A percentile compares a stretch with the other conserved stretches of the same genome.
These are phyloP conservation scores for Periophthalmodon schlosseri DNA, from an alignment of 2,113 vertebrate species.

Conservation along the genomic window DNA sequence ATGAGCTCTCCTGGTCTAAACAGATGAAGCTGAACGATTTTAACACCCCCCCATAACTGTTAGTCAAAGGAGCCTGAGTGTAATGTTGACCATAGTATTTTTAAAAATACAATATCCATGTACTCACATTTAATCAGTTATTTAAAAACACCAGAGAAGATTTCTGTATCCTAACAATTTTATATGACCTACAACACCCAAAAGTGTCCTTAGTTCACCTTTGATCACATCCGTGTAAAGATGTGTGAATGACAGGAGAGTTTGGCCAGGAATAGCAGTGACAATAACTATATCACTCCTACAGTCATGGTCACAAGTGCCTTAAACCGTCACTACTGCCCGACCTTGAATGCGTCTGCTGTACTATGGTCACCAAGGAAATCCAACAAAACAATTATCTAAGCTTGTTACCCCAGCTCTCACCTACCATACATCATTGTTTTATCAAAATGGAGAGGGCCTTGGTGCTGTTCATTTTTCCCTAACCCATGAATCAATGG, in stretches of 20 bases:
- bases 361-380: conserved; percentile 11
- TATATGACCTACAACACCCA: background rate
- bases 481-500: conserved; percentile 50
- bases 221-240: background rate
- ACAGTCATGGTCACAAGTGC: conserved; percentile 24
- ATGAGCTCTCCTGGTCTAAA: too few relatives aligned
- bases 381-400: conserved; percentile 51
- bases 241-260: background rate
- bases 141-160: background rate
- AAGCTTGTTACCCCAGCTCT: conserved; percentile 28
- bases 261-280: conserved; percentile 26
- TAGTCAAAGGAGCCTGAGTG: too few relatives aligned
- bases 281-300: conserved; percentile 35
- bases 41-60: too few relatives aligned
- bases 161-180: background rate
- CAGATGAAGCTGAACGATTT: too few relatives aligned
- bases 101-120: background rate
- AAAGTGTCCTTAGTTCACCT: background rate
- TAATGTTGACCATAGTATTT: too few relatives aligned
- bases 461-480: conserved; percentile 7
- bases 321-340: conserved; percentile 51
- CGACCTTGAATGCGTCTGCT: conserved; percentile 50
- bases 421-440: conserved; percentile 45
- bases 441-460: conserved; percentile 60
- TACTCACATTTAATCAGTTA: background rate